Evolutionary conservation across 1,140 invertebrate species (phyloP).

Genomic region (Euura saliciscinereae): DNA sequence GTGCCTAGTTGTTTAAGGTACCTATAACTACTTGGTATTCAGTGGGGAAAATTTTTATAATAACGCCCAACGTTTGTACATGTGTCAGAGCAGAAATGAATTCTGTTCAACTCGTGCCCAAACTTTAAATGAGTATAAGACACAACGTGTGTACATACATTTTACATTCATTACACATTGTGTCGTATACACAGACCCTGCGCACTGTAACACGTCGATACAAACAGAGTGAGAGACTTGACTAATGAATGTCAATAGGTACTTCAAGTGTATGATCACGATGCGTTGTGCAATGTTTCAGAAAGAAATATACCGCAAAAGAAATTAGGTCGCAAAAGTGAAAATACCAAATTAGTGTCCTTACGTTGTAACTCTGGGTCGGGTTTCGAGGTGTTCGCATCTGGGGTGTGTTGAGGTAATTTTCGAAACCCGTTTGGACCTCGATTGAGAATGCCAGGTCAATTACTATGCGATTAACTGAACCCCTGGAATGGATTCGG

Average conservation of each 20-base stretch:
- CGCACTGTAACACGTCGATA: too few species aligned
- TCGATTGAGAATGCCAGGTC: too few species aligned
- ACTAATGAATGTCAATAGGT: too few species aligned
- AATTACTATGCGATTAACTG: too few species aligned
- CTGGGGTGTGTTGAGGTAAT: neutral
- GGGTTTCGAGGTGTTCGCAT: neutral
- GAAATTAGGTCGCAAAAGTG: conserved; percentile 2
- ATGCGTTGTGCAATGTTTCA: too few species aligned
- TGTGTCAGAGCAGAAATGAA: neutral
- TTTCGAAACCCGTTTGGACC: too few species aligned
- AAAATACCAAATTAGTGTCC: neutral
- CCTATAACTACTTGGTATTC: neutral
- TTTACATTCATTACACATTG: neutral
- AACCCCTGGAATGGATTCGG: too few species aligned
- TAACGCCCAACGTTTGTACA: neutral
- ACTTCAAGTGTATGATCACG: too few species aligned
- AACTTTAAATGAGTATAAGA: neutral
- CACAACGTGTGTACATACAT: neutral
- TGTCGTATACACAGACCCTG: too few species aligned
- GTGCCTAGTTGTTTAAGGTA: neutral
- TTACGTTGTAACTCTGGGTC: neutral
- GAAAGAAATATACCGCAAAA: too few species aligned
- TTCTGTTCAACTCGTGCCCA: neutral
- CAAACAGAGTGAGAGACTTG: too few species aligned
- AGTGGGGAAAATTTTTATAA: neutral